These are phyloP conservation scores for Acipenser oxyrinchus DNA, from an alignment of 2,797 vertebrate species.

Conservation along the genomic window DNA sequence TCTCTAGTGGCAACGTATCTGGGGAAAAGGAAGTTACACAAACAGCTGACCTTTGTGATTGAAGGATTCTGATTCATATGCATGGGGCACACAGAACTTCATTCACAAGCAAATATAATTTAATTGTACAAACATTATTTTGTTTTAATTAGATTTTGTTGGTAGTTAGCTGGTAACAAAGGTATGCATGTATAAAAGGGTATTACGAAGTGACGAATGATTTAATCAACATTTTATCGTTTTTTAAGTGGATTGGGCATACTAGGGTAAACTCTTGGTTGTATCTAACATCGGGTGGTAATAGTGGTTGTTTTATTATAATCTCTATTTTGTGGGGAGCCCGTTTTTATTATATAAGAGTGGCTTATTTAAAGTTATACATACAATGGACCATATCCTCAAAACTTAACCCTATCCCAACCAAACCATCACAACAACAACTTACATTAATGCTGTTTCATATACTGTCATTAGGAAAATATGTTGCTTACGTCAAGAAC, in stretches of 20 bases:
- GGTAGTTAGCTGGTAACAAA: neutral
- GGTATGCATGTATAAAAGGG: neutral
- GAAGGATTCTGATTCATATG: neutral
- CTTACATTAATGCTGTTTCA: too few species aligned
- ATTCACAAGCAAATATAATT: slow-evolving; percentile 1
- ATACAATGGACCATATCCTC: too few species aligned
- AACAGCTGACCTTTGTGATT: slow-evolving; percentile 1
- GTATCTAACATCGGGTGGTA: too few species aligned
- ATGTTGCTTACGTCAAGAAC: too few species aligned
- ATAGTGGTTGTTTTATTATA: too few species aligned
- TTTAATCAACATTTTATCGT: slow-evolving; percentile 31
- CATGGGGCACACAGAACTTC: neutral
- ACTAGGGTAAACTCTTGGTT: slow-evolving; percentile 18
- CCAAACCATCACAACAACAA: too few species aligned
- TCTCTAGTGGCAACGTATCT: slow-evolving; percentile 37
- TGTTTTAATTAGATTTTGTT: slow-evolving; percentile 1
- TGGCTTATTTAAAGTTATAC: too few species aligned
- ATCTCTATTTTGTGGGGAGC: too few species aligned
- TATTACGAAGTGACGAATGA: neutral
- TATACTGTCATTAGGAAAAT: too few species aligned
- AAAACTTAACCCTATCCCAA: too few species aligned
- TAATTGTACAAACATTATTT: neutral
- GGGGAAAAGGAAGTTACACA: slow-evolving; percentile 21
- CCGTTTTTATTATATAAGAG: too few species aligned
- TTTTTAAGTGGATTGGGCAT: slow-evolving; percentile 31